Evolutionary conservation across 2,113 vertebrate species (phyloP).

Genomic region (Platycercus adscitus): DNA sequence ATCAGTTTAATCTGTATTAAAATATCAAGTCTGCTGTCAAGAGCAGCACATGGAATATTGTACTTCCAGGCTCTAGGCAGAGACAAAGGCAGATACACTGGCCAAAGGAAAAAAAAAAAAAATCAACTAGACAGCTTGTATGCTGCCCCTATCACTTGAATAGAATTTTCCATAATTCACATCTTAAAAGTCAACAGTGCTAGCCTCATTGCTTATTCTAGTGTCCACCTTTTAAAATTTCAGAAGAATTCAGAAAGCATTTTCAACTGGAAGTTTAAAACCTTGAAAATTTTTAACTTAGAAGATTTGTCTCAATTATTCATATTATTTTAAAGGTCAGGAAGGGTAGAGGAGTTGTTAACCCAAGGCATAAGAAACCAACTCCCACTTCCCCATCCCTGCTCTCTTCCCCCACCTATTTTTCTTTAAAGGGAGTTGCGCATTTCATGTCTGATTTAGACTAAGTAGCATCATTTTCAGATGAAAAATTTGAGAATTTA

Average conservation of each 20-base stretch:
- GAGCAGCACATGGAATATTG: neutral
- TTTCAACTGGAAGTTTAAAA: neutral
- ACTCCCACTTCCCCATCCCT: neutral
- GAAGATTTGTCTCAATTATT: neutral
- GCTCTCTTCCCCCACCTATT: fast-evolving
- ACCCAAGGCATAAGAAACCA: neutral
- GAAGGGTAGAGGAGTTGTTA: neutral
- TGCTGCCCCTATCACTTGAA: neutral
- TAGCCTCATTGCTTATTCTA: neutral
- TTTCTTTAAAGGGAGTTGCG: neutral
- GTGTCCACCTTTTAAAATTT: neutral
- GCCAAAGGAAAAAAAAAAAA: neutral
- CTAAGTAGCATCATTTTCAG: neutral
- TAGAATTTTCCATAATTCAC: fast-evolving
- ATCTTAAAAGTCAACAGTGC: neutral
- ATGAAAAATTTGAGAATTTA: neutral
- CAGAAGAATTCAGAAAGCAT: neutral
- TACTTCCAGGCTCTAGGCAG: neutral
- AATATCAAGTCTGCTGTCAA: neutral
- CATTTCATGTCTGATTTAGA: neutral
- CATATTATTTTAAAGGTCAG: neutral
- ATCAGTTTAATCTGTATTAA: neutral
- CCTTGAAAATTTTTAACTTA: neutral
- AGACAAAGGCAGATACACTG: neutral
- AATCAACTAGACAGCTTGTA: neutral